These are phyloP conservation scores for Aradus depressus DNA, from an alignment of 2,888 invertebrate genomes.

Conservation along the genomic window DNA sequence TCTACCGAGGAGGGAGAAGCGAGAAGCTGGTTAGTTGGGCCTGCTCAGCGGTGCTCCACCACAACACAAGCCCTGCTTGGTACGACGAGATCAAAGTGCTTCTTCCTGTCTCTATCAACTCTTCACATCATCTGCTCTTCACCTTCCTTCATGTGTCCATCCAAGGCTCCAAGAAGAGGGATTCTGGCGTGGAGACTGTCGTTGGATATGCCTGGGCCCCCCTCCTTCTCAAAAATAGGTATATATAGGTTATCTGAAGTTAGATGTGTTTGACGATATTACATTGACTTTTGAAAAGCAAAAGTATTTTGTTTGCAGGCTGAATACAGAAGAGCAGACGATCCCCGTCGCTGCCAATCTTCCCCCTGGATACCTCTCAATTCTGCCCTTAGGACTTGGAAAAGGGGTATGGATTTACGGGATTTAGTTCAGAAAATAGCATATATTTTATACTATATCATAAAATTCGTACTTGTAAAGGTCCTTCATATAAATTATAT, in stretches of 20 bases:
- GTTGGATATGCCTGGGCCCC: constrained; percentile 94
- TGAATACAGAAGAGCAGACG: constrained; percentile 68
- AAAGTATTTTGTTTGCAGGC: constrained; percentile 40
- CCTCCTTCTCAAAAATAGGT: constrained; percentile 64
- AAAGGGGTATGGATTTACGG: constrained; percentile 57
- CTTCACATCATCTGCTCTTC: constrained; percentile 84
- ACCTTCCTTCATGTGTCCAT: constrained; percentile 94
- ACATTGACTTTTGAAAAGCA: constrained; percentile 3
- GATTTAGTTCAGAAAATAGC: no score
- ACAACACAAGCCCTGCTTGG: constrained; percentile 80
- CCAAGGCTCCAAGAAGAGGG: constrained; percentile 67
- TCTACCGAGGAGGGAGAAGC: constrained; percentile 52
- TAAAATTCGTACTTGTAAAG: no score
- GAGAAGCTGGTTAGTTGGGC: constrained; percentile 40
- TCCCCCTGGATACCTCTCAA: constrained; percentile 78
- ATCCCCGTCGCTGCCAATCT: constrained; percentile 80
- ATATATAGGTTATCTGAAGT: constrained; percentile 25
- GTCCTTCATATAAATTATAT: no score
- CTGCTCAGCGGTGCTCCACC: constrained; percentile 75
- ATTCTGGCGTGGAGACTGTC: constrained; percentile 64
- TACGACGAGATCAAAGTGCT: constrained; percentile 88
- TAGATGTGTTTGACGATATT: background rate
- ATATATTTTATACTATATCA: no score
- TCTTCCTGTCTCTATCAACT: constrained; percentile 71
- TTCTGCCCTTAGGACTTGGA: constrained; percentile 79